Evolutionary conservation across 2,797 vertebrate genomes (phyloP).

Genomic region (Sebastes steindachneri): DNA sequence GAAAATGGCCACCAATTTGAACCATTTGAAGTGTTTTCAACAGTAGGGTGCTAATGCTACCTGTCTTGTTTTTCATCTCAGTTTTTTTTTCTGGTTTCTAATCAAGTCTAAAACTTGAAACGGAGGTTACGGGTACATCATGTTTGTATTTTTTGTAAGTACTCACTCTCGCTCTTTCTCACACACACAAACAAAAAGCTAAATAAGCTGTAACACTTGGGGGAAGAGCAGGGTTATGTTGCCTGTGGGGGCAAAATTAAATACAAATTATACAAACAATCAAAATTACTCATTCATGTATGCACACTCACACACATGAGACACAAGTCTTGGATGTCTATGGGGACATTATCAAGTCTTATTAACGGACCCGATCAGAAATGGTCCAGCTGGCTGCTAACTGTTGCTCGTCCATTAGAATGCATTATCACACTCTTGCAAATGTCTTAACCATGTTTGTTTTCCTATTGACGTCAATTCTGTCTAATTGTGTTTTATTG

Average conservation of each 20-base stretch:
- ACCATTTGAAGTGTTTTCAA: background rate
- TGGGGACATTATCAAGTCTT: slow-evolving; percentile 66
- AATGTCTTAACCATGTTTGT: slow-evolving; percentile 70
- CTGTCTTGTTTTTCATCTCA: background rate
- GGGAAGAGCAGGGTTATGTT: slow-evolving; percentile 25
- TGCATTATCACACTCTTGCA: slow-evolving; percentile 74
- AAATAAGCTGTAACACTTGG: slow-evolving; percentile 11
- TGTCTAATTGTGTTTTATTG: slow-evolving; percentile 55
- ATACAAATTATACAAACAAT: slow-evolving; percentile 64
- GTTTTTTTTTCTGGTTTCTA: background rate
- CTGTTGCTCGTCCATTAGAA: slow-evolving; percentile 62
- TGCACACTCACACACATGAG: slow-evolving; percentile 60
- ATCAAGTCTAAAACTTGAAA: background rate
- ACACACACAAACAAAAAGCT: background rate
- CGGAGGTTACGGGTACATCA: background rate
- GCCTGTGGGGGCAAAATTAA: slow-evolving; percentile 39
- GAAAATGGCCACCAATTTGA: background rate
- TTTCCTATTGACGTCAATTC: slow-evolving; percentile 45
- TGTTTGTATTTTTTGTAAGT: slow-evolving; percentile 7
- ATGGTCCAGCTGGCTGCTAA: slow-evolving; percentile 59
- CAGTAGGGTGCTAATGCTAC: background rate
- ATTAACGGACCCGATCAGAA: slow-evolving; percentile 68
- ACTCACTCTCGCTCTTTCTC: background rate
- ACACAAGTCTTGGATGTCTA: slow-evolving; percentile 56
- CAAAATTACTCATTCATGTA: slow-evolving; percentile 58